Conservation (phyloP, 2,888 invertebrate genomes). For the Chirona hameri region DNA sequence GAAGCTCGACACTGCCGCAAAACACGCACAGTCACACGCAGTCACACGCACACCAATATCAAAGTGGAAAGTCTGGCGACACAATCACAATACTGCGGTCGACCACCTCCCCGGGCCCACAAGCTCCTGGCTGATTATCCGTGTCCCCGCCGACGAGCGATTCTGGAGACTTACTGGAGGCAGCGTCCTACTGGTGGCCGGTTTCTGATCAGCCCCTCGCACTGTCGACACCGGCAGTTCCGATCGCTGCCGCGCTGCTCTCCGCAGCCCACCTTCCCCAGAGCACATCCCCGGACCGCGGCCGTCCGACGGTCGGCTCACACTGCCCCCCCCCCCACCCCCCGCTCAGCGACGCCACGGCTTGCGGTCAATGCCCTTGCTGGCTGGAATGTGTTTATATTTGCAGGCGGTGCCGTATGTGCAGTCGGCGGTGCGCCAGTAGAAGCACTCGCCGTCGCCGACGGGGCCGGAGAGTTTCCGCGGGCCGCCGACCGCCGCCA, state of each 20-base stretch:
- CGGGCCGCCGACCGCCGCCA: constrained; percentile 22
- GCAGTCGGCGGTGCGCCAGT: constrained; percentile 53
- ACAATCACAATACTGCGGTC: no score
- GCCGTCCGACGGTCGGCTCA: not conserved
- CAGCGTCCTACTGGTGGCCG: not conserved
- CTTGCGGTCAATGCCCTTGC: constrained; percentile 51
- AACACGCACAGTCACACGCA: no score
- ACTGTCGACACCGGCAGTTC: no score
- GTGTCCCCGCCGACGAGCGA: no score
- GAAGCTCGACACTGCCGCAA: no score
- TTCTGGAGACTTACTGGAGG: no score
- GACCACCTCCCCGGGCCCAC: no score
- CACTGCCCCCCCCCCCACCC: no score
- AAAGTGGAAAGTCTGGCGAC: not conserved
- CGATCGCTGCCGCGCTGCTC: not conserved
- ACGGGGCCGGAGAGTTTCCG: constrained; percentile 46
- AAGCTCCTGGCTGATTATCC: no score
- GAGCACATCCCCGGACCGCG: no score
- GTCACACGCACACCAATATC: no score
- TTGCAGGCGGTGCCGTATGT: constrained; percentile 49
- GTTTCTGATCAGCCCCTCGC: not conserved
- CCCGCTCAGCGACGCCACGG: constrained; percentile 45
- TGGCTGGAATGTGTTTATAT: constrained; percentile 48
- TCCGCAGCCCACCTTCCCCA: not conserved
- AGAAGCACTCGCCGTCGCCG: constrained; percentile 52